A percentile compares a stretch with the other conserved stretches of the same genome.
Conservation (phyloP, 2,888 invertebrate species). For the Chydorus sphaericus region DNA sequence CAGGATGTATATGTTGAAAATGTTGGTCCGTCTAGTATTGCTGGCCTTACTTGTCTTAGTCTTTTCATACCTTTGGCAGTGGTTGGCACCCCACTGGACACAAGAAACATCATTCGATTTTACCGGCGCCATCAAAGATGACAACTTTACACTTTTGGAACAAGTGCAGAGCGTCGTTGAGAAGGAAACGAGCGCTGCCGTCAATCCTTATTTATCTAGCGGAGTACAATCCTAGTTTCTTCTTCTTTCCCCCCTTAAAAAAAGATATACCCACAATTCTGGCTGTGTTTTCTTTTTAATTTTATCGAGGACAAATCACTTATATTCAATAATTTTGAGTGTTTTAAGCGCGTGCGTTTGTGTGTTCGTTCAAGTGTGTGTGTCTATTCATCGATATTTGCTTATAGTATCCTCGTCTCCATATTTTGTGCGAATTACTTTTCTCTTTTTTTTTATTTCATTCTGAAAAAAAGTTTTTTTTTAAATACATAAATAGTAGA, state of each 20-base stretch:
- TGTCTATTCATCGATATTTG: too few relatives aligned
- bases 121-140: not conserved
- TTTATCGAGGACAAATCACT: too few relatives aligned
- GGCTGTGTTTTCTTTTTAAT: not conserved
- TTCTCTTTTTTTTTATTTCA: too few relatives aligned
- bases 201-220: conserved; percentile 3
- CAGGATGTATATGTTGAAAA: not conserved
- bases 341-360: too few relatives aligned
- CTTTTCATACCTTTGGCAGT: conserved; percentile 2
- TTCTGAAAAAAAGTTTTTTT: too few relatives aligned
- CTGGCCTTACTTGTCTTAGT: not conserved
- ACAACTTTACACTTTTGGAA: not conserved
- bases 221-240: not conserved
- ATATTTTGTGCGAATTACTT: too few relatives aligned
- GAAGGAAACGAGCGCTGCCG: not conserved
- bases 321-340: too few relatives aligned
- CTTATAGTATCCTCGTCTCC: too few relatives aligned
- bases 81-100: not conserved
- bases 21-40: not conserved
- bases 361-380: too few relatives aligned
- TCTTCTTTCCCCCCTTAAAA: not conserved
- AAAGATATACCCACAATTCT: too few relatives aligned
- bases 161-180: not conserved
- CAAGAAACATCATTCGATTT: too few relatives aligned
- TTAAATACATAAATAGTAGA: too few relatives aligned